Evolutionary conservation across 2,113 vertebrate genomes (phyloP), one percentile per base, ranked within the genome.

Genomic region (Picathartes gymnocephalus): DNA sequence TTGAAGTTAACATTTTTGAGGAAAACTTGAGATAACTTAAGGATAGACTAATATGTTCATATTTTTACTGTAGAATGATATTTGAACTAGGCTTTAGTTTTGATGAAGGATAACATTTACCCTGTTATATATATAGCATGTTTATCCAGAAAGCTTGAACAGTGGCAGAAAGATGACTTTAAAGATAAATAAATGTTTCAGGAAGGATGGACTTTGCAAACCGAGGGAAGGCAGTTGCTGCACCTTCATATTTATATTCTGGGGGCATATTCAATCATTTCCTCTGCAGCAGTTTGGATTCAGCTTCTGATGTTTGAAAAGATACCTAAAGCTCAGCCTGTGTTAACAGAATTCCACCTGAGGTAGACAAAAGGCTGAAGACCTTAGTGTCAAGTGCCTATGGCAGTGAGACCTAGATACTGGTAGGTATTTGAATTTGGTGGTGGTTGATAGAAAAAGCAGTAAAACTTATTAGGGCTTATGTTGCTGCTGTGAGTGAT

Each of bases 201-300:
- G 7, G 7, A 91, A 84, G 62, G n/a, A 42, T 2, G 1, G n/a
- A 11, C 13, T 91, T 92, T 66, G 60, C 69, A 88, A 68, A 40
- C 11, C 50, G 60, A 57, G 18, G 5, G 7, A 78, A 66, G 10
- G 10, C 7, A 16, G n/a, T 81, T 61, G 44, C 31, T 69, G 42
- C 22, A 76, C 5, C 11, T 93, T 90, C 57, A 65, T 64, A 57
- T 93, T 95, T 92, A 39, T 91, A 93, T 92, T 84, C 83, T 61
- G 57, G 12, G 21, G 35, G 3, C 9, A 20, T 50, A 92, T 85
- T 72, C 77, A 91, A 13, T 80, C 31, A 45, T 91, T 81, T 64
- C 42, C 21, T 89, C 73, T 84, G 31, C 50, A 61, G 42, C 58
- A 82, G 44, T 91, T 76, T 85, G 53, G 30, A 84, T 76, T 92